phyloP scores from a whole-genome alignment of 2,797 vertebrate genomes.

The Gila robusta region DNA sequence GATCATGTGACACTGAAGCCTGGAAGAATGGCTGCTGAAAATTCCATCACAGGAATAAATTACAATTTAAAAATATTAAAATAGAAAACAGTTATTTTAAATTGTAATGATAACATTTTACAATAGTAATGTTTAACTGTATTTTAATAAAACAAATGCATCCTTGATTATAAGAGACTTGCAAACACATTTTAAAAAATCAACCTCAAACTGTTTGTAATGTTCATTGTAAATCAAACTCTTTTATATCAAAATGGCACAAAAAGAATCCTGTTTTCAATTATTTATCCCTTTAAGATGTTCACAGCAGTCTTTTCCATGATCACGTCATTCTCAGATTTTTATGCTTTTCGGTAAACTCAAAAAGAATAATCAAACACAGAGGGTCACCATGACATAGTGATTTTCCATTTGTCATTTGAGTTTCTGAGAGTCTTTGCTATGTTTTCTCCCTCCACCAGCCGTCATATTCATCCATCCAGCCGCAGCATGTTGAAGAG shows the following conservation, averaged over 20 bases:
- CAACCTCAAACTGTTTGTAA: not conserved
- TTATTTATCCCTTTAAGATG: not conserved
- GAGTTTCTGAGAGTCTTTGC: not conserved
- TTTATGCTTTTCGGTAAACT: not conserved
- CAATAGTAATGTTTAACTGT: not conserved
- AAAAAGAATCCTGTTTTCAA: not conserved
- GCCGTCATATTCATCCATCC: slow-evolving; percentile 91
- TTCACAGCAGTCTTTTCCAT: slow-evolving; percentile 12
- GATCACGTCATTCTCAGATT: slow-evolving; percentile 7
- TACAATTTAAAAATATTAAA: not conserved
- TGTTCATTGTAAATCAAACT: not conserved
- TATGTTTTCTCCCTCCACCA: slow-evolving; percentile 59
- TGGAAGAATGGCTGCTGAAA: not conserved
- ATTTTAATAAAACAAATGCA: not conserved
- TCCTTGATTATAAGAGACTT: not conserved
- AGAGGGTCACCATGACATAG: slow-evolving; percentile 9
- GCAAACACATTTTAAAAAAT: not conserved
- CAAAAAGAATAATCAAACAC: slow-evolving; percentile 1
- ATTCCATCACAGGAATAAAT: not conserved
- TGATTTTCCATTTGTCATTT: slow-evolving; percentile 24
- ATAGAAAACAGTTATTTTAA: not conserved
- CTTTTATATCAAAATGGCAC: not conserved
- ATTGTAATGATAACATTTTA: not conserved
- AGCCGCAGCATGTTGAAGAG: slow-evolving; percentile 94
- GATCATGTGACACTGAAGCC: not conserved